A percentile compares a stretch with the other conserved stretches of the same genome.
Conservation (phyloP, 92 coral and sea anemone genomes). For the Epizoanthus ramosus region DNA sequence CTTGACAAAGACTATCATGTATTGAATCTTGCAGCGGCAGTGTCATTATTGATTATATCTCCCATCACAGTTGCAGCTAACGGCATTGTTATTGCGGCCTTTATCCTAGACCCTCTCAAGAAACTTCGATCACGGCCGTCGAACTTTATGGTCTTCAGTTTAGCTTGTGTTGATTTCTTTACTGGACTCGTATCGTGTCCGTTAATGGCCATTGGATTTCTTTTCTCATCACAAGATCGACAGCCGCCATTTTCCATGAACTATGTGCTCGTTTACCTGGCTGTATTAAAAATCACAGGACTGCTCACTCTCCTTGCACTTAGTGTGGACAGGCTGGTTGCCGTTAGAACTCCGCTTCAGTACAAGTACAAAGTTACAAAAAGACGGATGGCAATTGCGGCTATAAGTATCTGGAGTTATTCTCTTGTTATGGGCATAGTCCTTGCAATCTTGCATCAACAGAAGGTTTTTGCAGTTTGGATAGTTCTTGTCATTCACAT, state of each 20-base stretch:
- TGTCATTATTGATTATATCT: background rate
- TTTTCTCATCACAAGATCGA: background rate
- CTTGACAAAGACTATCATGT: background rate
- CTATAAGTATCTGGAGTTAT: conserved; percentile 6
- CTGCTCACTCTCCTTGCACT: conserved; percentile 5
- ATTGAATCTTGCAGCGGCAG: background rate
- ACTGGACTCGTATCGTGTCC: background rate
- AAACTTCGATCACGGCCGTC: conserved; percentile 17
- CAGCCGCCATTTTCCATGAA: background rate
- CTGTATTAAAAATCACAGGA: conserved; percentile 1
- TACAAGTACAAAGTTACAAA: conserved; percentile 18
- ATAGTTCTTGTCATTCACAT: background rate
- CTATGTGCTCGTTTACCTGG: background rate
- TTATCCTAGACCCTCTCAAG: conserved; percentile 18
- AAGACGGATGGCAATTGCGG: background rate
- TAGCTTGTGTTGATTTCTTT: conserved; percentile 11
- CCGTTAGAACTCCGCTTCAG: conserved; percentile 28
- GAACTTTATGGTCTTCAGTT: background rate
- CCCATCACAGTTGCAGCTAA: conserved; percentile 2
- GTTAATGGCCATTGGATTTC: background rate
- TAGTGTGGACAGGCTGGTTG: conserved; percentile 23
- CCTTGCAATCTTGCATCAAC: background rate
- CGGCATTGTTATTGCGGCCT: conserved; percentile 3
- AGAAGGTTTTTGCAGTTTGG: background rate
- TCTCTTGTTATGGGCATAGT: background rate